These are phyloP conservation scores for Orestias chungarensis DNA, from an alignment of 2,797 vertebrate genomes.

Conservation along the genomic window DNA sequence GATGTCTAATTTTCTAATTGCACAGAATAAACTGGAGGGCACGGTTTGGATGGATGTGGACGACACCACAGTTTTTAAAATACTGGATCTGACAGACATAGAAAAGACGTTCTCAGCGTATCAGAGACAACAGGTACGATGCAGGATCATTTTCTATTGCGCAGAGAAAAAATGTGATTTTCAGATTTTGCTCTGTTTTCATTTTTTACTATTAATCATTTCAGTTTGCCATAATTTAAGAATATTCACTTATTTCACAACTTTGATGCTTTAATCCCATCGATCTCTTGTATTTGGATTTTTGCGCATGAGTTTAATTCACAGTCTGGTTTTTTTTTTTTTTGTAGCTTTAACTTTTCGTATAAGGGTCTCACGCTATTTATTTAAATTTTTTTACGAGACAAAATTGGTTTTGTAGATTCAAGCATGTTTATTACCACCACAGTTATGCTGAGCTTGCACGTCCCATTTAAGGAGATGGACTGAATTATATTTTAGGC, in stretches of 20 bases:
- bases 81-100: conserved; percentile 93
- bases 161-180: neutral
- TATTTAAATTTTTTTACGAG: neutral
- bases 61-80: conserved; percentile 91
- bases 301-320: neutral
- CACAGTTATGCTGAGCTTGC: neutral
- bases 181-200: conserved; percentile 18
- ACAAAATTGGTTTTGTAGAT: neutral
- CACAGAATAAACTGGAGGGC: conserved; percentile 93
- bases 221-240: neutral
- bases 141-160: neutral
- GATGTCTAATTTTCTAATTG: conserved; percentile 1
- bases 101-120: conserved; percentile 98
- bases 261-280: conserved; percentile 31
- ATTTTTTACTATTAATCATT: conserved; percentile 23
- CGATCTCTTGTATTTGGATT: conserved; percentile 5
- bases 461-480: neutral
- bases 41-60: conserved; percentile 95
- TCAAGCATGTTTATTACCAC: conserved; percentile 14
- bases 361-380: too few relatives aligned
- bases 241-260: too few relatives aligned
- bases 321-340: neutral
- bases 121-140: conserved; percentile 97
- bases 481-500: neutral
- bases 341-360: neutral